A percentile compares a stretch with the other conserved stretches of the same genome.
Evolutionary conservation across 2,888 invertebrate species (phyloP).

Genomic region (Metalampra italica): DNA sequence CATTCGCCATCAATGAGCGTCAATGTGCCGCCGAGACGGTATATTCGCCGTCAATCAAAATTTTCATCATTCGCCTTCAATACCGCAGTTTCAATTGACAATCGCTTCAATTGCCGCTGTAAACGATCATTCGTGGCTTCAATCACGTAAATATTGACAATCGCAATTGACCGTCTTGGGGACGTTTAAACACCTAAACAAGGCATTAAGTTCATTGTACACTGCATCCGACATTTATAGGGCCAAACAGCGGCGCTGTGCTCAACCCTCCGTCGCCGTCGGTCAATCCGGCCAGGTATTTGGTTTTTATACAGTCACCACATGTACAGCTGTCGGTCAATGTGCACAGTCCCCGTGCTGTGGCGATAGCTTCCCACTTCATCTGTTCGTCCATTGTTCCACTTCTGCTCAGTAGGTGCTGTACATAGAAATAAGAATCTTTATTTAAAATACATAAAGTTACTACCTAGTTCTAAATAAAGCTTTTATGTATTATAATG

Average conservation of each 20-base stretch:
- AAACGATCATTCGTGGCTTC: too few relatives aligned
- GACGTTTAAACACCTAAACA: too few relatives aligned
- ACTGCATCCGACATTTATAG: conserved; percentile 55
- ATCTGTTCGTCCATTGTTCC: conserved; percentile 61
- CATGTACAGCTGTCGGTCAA: conserved; percentile 62
- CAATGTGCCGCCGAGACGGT: too few relatives aligned
- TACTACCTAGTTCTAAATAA: too few relatives aligned
- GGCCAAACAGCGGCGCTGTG: conserved; percentile 53
- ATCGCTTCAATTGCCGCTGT: too few relatives aligned
- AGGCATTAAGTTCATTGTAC: conserved; percentile 36
- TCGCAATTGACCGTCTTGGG: too few relatives aligned
- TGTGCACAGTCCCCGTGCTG: conserved; percentile 62
- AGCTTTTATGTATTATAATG: too few relatives aligned
- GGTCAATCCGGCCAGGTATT: conserved; percentile 45
- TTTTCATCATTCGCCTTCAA: too few relatives aligned
- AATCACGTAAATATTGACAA: too few relatives aligned
- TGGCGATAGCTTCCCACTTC: conserved; percentile 72
- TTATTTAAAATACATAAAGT: not conserved
- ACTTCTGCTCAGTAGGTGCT: conserved; percentile 58
- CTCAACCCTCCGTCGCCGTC: conserved; percentile 66
- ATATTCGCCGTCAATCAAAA: too few relatives aligned
- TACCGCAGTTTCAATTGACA: too few relatives aligned
- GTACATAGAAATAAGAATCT: conserved; percentile 8
- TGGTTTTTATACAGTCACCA: conserved; percentile 47
- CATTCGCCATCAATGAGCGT: too few relatives aligned